phyloP scores from a whole-genome alignment of 2,113 vertebrate species.

The Stegostoma tigrinum region DNA sequence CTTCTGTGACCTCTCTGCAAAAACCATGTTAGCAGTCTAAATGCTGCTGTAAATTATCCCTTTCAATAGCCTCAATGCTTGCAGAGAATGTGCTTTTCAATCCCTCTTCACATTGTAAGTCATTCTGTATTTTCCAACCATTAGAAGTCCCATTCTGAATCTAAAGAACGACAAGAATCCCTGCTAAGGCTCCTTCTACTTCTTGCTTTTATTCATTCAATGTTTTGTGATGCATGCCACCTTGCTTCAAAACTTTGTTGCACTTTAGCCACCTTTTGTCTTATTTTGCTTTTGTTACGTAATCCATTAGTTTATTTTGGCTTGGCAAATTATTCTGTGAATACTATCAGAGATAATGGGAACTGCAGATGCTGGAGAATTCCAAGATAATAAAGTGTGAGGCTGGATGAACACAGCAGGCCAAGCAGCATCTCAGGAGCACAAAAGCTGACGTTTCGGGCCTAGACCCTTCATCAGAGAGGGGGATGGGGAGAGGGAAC shows the following conservation, averaged over 20 bases:
- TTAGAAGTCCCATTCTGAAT: neutral
- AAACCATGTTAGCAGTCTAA: neutral
- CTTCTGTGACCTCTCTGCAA: slow-evolving; percentile 6
- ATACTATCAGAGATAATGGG: no score
- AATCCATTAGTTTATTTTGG: neutral
- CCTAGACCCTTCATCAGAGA: no score
- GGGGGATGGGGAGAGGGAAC: no score
- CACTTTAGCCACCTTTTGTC: neutral
- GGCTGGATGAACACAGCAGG: no score
- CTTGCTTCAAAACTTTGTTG: neutral
- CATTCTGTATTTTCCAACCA: neutral
- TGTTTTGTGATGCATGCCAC: neutral
- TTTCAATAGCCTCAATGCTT: neutral
- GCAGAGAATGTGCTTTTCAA: neutral
- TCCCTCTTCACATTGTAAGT: neutral
- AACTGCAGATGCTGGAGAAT: no score
- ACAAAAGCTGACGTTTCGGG: no score
- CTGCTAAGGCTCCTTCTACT: neutral
- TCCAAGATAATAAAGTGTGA: no score
- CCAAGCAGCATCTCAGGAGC: no score
- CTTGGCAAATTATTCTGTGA: neutral
- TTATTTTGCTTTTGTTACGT: neutral
- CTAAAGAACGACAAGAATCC: neutral
- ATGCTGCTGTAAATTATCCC: neutral
- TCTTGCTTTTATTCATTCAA: neutral